Conservation (phyloP, 2,888 invertebrate species). For the Drosophila atripex region DNA sequence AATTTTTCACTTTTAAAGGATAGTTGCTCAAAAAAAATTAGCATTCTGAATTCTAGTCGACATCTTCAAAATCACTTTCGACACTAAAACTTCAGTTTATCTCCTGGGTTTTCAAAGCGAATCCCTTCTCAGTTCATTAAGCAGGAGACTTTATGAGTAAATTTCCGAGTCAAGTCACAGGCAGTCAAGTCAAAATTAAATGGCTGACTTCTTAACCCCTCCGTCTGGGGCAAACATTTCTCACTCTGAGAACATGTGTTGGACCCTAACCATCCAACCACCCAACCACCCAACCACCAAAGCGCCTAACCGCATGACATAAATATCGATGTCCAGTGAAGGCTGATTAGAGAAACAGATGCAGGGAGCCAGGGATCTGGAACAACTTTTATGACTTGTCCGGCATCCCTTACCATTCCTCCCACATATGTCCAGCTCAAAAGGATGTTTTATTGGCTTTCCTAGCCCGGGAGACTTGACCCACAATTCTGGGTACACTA, state of each 20-base stretch:
- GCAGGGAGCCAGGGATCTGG: background rate
- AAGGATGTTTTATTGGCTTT: conserved; percentile 55
- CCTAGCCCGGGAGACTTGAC: conserved; percentile 21
- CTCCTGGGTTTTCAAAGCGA: background rate
- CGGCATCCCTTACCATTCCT: conserved; percentile 14
- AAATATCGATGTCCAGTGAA: conserved; percentile 65
- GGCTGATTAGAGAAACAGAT: conserved; percentile 52
- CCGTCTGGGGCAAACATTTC: conserved; percentile 37
- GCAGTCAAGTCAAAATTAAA: conserved; percentile 20
- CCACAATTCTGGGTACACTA: conserved; percentile 26
- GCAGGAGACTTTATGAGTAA: conserved; percentile 12
- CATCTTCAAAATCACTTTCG: conserved; percentile 1
- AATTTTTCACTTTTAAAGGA: background rate
- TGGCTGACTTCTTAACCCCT: conserved; percentile 16
- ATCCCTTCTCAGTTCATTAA: conserved; percentile 40
- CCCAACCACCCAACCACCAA: background rate
- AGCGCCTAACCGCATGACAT: conserved; percentile 46
- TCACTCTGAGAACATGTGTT: conserved; percentile 54
- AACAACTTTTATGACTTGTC: conserved; percentile 59
- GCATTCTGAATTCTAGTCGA: background rate
- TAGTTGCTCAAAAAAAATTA: background rate
- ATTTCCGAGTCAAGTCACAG: conserved; percentile 24
- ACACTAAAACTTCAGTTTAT: background rate
- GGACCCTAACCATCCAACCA: background rate
- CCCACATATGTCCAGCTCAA: conserved; percentile 11